Percentiles rank a stretch among this genome's conserved stretches.
Evolutionary conservation across 2,113 vertebrate species (phyloP).

Genomic region (Tetraodon nigroviridis): DNA sequence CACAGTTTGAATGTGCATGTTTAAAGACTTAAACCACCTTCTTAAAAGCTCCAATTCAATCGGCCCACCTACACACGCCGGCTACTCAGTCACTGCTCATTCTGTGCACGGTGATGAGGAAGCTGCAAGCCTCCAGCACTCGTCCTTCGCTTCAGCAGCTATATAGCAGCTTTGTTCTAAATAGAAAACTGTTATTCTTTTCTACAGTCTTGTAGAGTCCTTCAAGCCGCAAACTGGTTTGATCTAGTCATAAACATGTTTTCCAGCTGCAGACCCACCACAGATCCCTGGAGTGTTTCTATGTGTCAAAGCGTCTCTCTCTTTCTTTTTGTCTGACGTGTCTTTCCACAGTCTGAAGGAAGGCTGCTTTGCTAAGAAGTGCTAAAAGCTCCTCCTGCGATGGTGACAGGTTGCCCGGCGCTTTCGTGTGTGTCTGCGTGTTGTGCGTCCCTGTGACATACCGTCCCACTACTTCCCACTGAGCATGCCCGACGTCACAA

Average conservation of each 20-base stretch:
- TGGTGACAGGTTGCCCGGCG: constrained; percentile 37
- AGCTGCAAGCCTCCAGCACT: too few relatives aligned
- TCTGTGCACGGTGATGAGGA: too few relatives aligned
- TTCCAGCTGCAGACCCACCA: constrained; percentile 2
- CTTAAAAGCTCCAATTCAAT: too few relatives aligned
- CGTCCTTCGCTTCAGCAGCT: too few relatives aligned
- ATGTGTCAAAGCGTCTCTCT: not conserved
- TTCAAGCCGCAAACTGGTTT: constrained; percentile 3
- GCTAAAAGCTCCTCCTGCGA: constrained; percentile 55
- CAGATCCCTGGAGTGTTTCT: constrained; percentile 6
- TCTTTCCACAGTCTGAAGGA: constrained; percentile 31
- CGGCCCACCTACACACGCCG: too few relatives aligned
- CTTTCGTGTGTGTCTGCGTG: constrained; percentile 14
- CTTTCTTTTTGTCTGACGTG: constrained; percentile 8
- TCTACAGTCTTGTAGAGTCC: not conserved
- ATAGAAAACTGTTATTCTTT: too few relatives aligned
- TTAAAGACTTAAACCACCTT: not conserved
- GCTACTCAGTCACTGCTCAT: too few relatives aligned
- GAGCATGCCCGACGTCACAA: constrained; percentile 45
- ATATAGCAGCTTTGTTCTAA: too few relatives aligned
- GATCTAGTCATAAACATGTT: constrained; percentile 16
- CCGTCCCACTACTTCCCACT: constrained; percentile 33
- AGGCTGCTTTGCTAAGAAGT: constrained; percentile 31
- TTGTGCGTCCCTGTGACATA: constrained; percentile 15
- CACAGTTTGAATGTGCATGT: not conserved